These are phyloP conservation scores for Geotrypetes seraphini DNA, from an alignment of 2,797 vertebrate species.

Conservation along the genomic window DNA sequence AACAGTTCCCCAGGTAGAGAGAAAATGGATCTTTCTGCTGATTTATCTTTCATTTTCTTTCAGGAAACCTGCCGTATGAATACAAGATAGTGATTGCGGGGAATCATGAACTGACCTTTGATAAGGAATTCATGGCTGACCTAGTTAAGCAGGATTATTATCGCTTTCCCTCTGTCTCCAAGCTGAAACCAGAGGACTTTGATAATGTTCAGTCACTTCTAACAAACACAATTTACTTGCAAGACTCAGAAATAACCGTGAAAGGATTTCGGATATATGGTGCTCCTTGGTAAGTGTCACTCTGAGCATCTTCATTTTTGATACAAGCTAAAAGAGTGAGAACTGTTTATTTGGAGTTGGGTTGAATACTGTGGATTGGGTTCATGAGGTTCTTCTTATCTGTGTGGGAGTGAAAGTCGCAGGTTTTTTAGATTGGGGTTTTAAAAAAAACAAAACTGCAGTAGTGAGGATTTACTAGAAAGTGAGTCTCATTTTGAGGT, in stretches of 20 bases:
- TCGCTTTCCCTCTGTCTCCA: conserved; percentile 96
- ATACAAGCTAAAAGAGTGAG: no score
- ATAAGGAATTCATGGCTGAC: conserved; percentile 98
- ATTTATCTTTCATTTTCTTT: conserved; percentile 41
- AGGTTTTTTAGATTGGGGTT: no score
- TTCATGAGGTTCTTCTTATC: no score
- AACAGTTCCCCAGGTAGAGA: conserved; percentile 31
- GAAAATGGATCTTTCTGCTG: conserved; percentile 34
- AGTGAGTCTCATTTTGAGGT: no score
- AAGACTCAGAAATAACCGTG: conserved; percentile 94
- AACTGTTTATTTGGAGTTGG: no score
- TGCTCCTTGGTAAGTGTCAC: conserved; percentile 92
- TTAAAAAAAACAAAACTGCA: no score
- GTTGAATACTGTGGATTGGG: no score
- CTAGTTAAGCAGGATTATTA: conserved; percentile 99
- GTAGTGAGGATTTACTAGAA: no score
- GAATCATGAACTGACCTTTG: conserved; percentile 98
- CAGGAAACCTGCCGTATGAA: conserved; percentile 91
- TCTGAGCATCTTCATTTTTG: no score
- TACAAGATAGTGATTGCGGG: conserved; percentile 98
- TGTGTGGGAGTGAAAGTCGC: no score
- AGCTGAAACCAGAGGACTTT: conserved; percentile 98
- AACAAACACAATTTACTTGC: conserved; percentile 97
- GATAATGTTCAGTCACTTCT: conserved; percentile 95
- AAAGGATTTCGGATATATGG: conserved; percentile 98